Evolutionary conservation across 2,113 vertebrate species (phyloP).

Genomic region (Mionectes macconnelli): DNA sequence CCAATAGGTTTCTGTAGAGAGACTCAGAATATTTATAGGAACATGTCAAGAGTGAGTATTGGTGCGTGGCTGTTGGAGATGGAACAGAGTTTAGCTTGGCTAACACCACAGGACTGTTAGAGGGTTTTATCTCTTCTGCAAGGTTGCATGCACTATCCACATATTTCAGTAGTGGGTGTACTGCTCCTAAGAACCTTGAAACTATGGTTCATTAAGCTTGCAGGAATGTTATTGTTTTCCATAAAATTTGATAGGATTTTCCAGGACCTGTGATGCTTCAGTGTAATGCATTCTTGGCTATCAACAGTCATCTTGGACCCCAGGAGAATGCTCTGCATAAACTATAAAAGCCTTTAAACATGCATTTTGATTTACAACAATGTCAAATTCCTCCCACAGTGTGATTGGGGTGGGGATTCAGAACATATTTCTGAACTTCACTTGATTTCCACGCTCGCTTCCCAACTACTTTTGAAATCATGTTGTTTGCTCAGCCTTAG

Average conservation of each 20-base stretch:
- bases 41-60: neutral
- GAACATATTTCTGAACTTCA: conserved; percentile 7
- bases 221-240: conserved; percentile 36
- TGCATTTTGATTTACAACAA: conserved; percentile 14
- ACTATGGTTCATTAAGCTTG: neutral
- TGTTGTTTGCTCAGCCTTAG: neutral
- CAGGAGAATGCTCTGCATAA: neutral
- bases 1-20: neutral
- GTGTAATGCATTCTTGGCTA: conserved; percentile 20
- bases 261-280: conserved; percentile 29
- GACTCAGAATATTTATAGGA: neutral
- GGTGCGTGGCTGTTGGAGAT: neutral
- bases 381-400: neutral
- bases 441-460: neutral
- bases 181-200: neutral
- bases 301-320: neutral
- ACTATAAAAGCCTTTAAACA: neutral
- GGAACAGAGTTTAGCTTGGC: neutral
- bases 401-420: conserved; percentile 1
- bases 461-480: conserved; percentile 1
- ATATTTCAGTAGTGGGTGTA: neutral
- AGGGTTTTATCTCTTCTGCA: conserved; percentile 2
- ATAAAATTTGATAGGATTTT: conserved; percentile 53
- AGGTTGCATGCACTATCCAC: neutral
- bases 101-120: neutral